phyloP scores from a whole-genome alignment of 1,140 invertebrate genomes.

The Dolichoris vasculosae region DNA sequence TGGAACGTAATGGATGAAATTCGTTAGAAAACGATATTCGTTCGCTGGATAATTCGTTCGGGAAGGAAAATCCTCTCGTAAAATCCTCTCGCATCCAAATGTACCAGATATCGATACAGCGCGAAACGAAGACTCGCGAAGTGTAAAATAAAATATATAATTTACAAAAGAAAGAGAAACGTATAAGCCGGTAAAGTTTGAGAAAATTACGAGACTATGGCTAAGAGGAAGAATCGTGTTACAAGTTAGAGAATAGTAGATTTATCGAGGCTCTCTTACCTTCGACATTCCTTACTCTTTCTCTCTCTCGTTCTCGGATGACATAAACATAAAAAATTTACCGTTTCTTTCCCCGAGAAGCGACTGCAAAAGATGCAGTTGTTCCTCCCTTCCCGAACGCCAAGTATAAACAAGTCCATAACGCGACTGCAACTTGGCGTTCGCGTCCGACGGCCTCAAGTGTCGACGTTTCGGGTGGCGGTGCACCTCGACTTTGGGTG shows the following conservation, averaged over 20 bases:
- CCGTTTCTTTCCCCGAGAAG: slow-evolving; percentile 53
- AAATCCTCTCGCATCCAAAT: neutral
- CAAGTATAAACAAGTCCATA: slow-evolving; percentile 25
- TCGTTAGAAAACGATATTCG: neutral
- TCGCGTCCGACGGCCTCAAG: slow-evolving; percentile 10
- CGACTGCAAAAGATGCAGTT: slow-evolving; percentile 42
- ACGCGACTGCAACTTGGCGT: neutral
- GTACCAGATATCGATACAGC: neutral
- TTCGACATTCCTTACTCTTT: slow-evolving; percentile 63
- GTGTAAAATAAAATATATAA: slow-evolving; percentile 7
- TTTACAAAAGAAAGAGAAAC: slow-evolving; percentile 34
- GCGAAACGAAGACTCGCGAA: neutral
- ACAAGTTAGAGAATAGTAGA: slow-evolving; percentile 56
- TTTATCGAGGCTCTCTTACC: slow-evolving; percentile 59
- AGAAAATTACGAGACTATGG: slow-evolving; percentile 45
- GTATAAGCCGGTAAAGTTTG: slow-evolving; percentile 30
- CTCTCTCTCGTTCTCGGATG: slow-evolving; percentile 59
- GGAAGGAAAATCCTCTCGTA: neutral
- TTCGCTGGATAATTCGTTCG: neutral
- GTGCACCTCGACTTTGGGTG: slow-evolving; percentile 55
- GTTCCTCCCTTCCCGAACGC: neutral
- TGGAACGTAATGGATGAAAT: neutral
- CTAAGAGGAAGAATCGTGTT: slow-evolving; percentile 59
- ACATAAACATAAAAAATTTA: slow-evolving; percentile 63
- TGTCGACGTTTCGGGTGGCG: slow-evolving; percentile 33